Evolutionary conservation across 2,888 invertebrate genomes (phyloP), one percentile per base, ranked within the genome.

Genomic region (Pheosia gnoma): DNA sequence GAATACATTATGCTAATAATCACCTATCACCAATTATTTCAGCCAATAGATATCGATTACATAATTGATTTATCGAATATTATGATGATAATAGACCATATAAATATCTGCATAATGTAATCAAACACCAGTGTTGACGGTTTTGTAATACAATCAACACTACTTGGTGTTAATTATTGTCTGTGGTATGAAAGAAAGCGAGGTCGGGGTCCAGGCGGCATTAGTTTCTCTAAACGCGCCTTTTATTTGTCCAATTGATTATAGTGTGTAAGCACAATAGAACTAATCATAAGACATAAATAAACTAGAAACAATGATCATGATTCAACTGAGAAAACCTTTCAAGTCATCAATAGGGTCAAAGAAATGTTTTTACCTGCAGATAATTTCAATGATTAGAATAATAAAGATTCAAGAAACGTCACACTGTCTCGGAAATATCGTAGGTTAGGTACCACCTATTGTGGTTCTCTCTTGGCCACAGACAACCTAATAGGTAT

Each of bases 121-220:
- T 68, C 60, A 63, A 63, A 60, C 57, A 57, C 37, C 13, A 57
- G 58, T 41, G 37, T 54, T 57, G 41, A 65, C 53, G 10, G 51
- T 56, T 63, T 62, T 61, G 58, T 68, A 63, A 67, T 59, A 61
- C 62, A 70, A 63, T 65, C 67, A 57, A 66, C 54, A 60, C 54
- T 63, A 62, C 59, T 59, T 68, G 62, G 71, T 74, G 73, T 59
- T 78, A 77, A 80, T 78, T 77, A 70, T 60, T 67, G 63, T 60
- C 67, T 61, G 62, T 71, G 76, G 70, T 65, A 59, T 68, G 66
- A 68, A 76, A 68, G 75, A 79, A 81, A 80, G 79, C 54, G 67
- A 66, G 67, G 70, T 72, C 63, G 59, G 59, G 45, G 58, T 57
- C 59, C 59, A 25, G 25, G 41, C 10, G 45, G 3, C 57, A 45